These are phyloP conservation scores for Bimastos eiseni DNA, from an alignment of 2,888 invertebrate genomes.

Conservation along the genomic window DNA sequence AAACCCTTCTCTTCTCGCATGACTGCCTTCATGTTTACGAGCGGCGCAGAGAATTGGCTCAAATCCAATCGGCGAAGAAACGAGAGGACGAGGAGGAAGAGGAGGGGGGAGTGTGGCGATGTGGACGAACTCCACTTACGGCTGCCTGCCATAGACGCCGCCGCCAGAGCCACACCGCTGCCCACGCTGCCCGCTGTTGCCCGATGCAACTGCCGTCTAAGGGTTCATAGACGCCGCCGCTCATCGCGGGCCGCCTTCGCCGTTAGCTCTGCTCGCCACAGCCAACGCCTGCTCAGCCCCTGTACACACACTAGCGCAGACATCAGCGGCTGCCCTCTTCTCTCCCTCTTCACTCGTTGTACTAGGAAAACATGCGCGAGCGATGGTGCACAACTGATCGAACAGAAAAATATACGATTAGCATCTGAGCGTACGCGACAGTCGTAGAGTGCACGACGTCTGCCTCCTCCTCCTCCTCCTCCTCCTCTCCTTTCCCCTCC, in stretches of 20 bases:
- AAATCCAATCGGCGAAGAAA: no score
- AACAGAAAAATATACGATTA: background rate
- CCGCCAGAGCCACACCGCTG: no score
- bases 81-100: no score
- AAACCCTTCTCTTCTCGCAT: background rate
- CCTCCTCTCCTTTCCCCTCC: no score
- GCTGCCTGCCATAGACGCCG: background rate
- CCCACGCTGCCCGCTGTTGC: background rate
- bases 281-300: background rate
- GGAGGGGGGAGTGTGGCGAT: background rate
- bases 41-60: background rate
- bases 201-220: background rate
- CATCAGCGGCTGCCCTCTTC: background rate
- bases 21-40: background rate
- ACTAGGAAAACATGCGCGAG: background rate
- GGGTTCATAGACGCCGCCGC: background rate
- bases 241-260: background rate
- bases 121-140: background rate
- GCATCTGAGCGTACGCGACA: background rate
- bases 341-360: background rate
- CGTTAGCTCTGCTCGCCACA: background rate
- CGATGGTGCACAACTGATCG: background rate
- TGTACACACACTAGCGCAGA: background rate
- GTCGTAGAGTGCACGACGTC: no score
- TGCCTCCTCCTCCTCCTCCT: no score